Evolutionary conservation across 2,888 invertebrate genomes (phyloP).

Genomic region (Sepiola atlantica): DNA sequence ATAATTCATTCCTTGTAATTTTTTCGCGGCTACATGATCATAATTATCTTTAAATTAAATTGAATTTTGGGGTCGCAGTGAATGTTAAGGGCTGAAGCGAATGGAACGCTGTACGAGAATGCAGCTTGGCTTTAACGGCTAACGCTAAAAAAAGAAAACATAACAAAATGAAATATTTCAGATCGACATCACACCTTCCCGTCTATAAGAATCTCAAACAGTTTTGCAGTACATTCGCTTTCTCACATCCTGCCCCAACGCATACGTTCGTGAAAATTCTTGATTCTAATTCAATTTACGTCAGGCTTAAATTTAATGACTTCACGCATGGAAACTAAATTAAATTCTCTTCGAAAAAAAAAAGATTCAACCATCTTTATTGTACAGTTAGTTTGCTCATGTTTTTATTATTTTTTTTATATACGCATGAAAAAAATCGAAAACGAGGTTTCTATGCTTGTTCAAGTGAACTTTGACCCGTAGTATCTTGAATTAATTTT

Average conservation of each 20-base stretch:
- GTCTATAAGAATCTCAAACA: not conserved
- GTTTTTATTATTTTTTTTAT: not conserved
- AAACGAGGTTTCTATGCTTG: not conserved
- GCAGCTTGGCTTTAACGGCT: not conserved
- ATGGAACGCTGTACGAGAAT: not conserved
- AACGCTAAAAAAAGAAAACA: too few relatives aligned
- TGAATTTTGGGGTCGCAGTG: not conserved
- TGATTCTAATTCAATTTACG: not conserved
- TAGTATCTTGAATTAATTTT: not conserved
- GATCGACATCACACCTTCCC: not conserved
- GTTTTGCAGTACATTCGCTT: not conserved
- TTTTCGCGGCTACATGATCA: not conserved
- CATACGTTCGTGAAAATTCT: not conserved
- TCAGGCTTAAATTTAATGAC: constrained; percentile 20
- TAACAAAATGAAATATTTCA: not conserved
- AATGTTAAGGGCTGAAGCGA: not conserved
- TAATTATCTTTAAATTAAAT: not conserved
- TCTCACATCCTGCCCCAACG: not conserved
- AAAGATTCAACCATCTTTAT: not conserved
- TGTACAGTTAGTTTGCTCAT: not conserved
- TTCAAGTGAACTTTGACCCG: not conserved
- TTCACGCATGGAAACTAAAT: constrained; percentile 32
- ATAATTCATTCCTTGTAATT: not conserved
- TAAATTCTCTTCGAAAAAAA: not conserved
- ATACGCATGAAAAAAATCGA: not conserved